These are phyloP conservation scores for Enteromius paludinosus DNA, from an alignment of 2,797 vertebrate species.

Conservation along the genomic window DNA sequence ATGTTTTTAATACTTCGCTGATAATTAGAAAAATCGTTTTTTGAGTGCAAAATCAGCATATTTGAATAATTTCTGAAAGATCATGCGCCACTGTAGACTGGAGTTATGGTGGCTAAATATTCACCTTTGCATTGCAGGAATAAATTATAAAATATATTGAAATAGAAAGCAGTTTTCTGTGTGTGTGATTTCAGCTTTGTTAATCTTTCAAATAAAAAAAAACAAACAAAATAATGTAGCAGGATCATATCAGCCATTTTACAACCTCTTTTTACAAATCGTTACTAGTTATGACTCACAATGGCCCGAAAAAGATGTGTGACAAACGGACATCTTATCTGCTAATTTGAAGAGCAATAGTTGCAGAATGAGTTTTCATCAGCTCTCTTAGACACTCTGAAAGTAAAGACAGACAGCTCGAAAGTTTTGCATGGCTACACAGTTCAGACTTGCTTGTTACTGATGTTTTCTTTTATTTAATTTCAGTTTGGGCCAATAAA, in stretches of 20 bases:
- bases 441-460: slow-evolving; percentile 9
- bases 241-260: background rate
- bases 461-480: slow-evolving; percentile 21
- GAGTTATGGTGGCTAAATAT: background rate
- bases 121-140: background rate
- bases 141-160: background rate
- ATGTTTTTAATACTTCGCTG: background rate
- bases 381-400: background rate
- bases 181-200: background rate
- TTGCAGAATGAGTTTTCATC: slow-evolving; percentile 40
- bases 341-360: slow-evolving; percentile 23
- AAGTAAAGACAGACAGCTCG: background rate
- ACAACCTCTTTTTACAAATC: background rate
- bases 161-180: background rate
- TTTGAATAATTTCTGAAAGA: background rate
- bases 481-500: background rate
- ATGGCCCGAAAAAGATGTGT: background rate
- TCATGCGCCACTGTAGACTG: background rate
- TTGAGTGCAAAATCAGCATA: background rate
- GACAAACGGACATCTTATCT: background rate
- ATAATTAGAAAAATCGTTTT: background rate
- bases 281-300: slow-evolving; percentile 16
- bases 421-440: background rate
- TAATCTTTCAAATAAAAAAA: background rate
- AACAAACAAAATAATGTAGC: background rate